phyloP scores from a whole-genome alignment of 2,797 vertebrate genomes.

The Parotocinclus haroldoi region DNA sequence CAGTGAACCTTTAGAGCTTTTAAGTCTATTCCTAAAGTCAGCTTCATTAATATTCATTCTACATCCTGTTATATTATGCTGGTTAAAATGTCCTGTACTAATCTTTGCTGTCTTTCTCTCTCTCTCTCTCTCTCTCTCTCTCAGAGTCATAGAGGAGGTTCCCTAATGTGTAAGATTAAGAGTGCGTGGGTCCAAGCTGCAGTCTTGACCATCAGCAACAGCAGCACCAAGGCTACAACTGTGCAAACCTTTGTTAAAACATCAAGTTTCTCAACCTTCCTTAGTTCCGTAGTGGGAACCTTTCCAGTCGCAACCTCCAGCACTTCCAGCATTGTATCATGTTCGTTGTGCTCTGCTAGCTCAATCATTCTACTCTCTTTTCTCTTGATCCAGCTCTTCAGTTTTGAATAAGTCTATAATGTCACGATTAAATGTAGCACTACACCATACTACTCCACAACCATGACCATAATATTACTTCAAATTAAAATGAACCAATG shows the following conservation, averaged over 20 bases:
- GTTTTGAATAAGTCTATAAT: too few species aligned
- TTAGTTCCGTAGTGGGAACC: background rate
- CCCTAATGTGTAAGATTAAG: conserved; percentile 46
- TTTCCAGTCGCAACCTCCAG: background rate
- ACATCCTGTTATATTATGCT: too few species aligned
- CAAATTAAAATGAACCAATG: too few species aligned
- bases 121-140: conserved; percentile 3
- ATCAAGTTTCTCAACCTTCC: conserved; percentile 11
- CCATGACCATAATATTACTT: too few species aligned
- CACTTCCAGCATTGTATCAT: too few species aligned
- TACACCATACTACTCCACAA: too few species aligned
- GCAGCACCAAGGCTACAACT: background rate
- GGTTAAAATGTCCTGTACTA: background rate
- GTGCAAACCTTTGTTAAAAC: conserved; percentile 10
- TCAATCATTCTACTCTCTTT: background rate
- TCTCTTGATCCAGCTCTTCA: background rate
- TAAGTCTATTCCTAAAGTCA: too few species aligned
- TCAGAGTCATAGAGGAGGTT: conserved; percentile 44
- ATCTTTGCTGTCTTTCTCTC: conserved; percentile 2
- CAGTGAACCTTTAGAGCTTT: too few species aligned
- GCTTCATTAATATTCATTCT: too few species aligned
- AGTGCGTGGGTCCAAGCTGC: conserved; percentile 46
- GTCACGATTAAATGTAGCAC: too few species aligned
- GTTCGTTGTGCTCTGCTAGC: background rate
- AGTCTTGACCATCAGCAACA: conserved; percentile 33